Percentiles rank a stretch among this genome's conserved stretches.
These are phyloP conservation scores for Apodemus speciosus DNA, from an alignment of 2,113 vertebrate genomes.

Conservation along the genomic window DNA sequence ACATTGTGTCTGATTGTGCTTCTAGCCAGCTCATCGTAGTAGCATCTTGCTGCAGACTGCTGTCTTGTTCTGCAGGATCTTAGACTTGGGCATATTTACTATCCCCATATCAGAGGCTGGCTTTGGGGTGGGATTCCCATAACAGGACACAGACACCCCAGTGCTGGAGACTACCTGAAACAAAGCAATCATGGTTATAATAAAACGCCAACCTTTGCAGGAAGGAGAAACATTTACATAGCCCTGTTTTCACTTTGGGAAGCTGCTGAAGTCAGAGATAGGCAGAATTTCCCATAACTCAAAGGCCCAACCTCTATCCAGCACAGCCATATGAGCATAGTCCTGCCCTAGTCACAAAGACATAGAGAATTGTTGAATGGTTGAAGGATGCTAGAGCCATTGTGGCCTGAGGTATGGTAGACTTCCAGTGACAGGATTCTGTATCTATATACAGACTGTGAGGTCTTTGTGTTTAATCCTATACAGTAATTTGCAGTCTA, in stretches of 20 bases:
- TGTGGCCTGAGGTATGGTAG: not conserved
- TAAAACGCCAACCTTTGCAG: not conserved
- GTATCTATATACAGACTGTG: not conserved
- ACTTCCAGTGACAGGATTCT: not conserved
- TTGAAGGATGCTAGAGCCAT: too few relatives aligned
- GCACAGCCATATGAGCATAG: too few relatives aligned
- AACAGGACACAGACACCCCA: accelerated
- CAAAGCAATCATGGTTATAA: not conserved
- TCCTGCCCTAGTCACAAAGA: not conserved
- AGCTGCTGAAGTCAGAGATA: not conserved
- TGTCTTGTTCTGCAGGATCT: not conserved
- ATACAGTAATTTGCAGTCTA: not conserved
- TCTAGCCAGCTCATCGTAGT: not conserved
- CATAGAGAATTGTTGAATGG: not conserved
- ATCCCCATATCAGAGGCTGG: not conserved
- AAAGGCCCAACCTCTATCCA: not conserved
- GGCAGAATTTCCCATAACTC: not conserved
- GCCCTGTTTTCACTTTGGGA: not conserved
- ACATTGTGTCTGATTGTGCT: not conserved
- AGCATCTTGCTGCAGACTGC: not conserved
- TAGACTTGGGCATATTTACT: not conserved
- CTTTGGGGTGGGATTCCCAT: not conserved
- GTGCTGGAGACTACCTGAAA: not conserved
- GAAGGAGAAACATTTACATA: not conserved
- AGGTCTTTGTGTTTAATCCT: not conserved